A percentile compares a stretch with the other conserved stretches of the same genome.
phyloP scores from a whole-genome alignment of 2,113 vertebrate genomes.

The Marcusenius ussheri region DNA sequence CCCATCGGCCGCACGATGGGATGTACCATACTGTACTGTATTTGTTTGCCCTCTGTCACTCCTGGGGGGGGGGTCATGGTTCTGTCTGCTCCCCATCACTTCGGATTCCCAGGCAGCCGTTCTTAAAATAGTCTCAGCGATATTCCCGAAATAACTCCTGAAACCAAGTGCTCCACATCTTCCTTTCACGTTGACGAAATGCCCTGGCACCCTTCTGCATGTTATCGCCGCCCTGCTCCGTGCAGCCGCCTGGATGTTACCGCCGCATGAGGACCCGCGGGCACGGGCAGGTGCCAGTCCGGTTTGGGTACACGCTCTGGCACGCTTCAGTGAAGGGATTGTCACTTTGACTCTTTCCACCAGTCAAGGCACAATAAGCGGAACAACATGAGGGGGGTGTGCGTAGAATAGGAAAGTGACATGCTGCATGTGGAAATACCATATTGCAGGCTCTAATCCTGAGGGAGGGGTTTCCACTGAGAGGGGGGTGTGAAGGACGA shows the following conservation, averaged over 20 bases:
- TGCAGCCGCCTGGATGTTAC: slow-evolving; percentile 45
- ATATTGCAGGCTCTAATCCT: neutral
- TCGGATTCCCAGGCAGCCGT: slow-evolving; percentile 9
- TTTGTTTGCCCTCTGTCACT: slow-evolving; percentile 1
- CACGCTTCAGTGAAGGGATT: neutral
- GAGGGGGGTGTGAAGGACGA: neutral
- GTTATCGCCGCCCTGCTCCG: slow-evolving; percentile 44
- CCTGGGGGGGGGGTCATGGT: neutral
- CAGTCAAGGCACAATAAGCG: neutral
- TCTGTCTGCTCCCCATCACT: neutral
- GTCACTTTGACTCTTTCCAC: neutral
- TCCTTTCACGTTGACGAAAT: neutral
- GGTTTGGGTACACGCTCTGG: neutral
- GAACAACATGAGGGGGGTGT: neutral
- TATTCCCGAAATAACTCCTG: slow-evolving; percentile 13
- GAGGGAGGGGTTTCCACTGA: neutral
- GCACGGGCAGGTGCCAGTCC: slow-evolving; percentile 37
- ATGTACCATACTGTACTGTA: neutral
- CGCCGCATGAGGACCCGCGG: slow-evolving; percentile 39
- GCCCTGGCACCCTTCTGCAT: slow-evolving; percentile 13
- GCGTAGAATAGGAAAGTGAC: neutral
- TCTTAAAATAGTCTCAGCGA: slow-evolving; percentile 13
- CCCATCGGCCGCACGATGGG: neutral
- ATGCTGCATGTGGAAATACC: neutral
- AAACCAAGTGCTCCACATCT: slow-evolving; percentile 16